Evolutionary conservation across 2,888 invertebrate species (phyloP), one percentile per base, ranked within the genome.

Genomic region (Adelognathus sp.): DNA sequence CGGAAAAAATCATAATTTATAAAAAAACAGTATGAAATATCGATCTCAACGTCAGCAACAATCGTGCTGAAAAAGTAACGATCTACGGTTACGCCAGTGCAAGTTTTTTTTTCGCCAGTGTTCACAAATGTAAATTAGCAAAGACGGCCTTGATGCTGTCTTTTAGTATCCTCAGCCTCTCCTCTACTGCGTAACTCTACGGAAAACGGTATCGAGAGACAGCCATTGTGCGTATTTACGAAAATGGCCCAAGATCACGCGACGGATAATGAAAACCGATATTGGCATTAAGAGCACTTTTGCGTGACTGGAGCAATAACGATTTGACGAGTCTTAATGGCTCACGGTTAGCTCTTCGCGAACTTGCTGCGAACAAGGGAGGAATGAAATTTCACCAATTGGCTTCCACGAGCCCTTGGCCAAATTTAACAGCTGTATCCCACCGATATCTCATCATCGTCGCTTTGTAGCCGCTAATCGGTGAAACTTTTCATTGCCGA

Each of bases 401-500:
- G 60, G 66, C 76, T 71, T 58, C 60, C 60, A 31, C 50, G 52
- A 46, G 44, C 33, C 24, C 60, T 29, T 36, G n/a, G 39, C 60
- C 50, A 56, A 18, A 63, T 71, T 63, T 29, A 9, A 58, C 39
- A 21, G 16, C 14, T 52, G 72, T 72, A 76, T 76, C 60, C 52
- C n/a, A n/a, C 60, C 61, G 72, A 72, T 72, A 76, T 76, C 66
- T 72, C 67, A 31, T 54, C 66, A 41, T 60, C 52, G 27, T 67
- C 33, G 29, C 39, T 70, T 39, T 46, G 29, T 41, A 14, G 29
- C 39, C 50, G 58, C 66, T 71, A 58, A 60, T 44, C 58, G 41
- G 39, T 78, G 73, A 54, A 81, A 86, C 80, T 86, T 85, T 83
- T 66, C 84, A 84, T 84, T 84, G 58, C 64, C 76, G 79, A 78